Conservation (phyloP, 2,113 vertebrate species). For the Verasper variegatus region DNA sequence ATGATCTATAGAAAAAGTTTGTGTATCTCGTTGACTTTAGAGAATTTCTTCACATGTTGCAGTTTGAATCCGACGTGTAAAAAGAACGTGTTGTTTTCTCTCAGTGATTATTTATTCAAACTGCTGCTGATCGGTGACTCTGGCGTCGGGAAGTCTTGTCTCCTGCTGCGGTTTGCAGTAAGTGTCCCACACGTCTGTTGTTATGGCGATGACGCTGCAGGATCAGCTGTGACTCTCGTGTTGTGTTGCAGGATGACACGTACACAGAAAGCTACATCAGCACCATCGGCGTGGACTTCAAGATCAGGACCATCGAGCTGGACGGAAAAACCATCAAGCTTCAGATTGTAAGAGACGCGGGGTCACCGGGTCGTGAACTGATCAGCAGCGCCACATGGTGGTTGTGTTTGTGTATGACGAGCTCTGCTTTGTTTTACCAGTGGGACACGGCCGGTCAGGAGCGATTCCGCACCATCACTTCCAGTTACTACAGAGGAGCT, state of each 20-base stretch:
- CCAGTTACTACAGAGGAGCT: conserved; percentile 98
- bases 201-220: not conserved
- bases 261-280: conserved; percentile 99
- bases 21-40: no score
- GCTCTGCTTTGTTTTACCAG: conserved; percentile 71
- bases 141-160: conserved; percentile 98
- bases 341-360: conserved; percentile 90
- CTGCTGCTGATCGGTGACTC: conserved; percentile 98
- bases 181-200: conserved; percentile 72
- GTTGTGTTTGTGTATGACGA: not conserved
- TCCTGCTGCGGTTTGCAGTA: conserved; percentile 98
- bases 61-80: no score
- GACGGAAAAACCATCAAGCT: conserved; percentile 99
- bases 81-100: conserved; percentile 8
- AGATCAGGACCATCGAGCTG: conserved; percentile 98
- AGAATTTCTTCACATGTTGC: no score
- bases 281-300: conserved; percentile 98
- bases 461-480: conserved; percentile 97
- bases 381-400: not conserved
- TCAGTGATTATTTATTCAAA: conserved; percentile 99
- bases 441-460: conserved; percentile 99
- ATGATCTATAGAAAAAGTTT: no score
- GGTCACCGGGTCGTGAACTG: conserved; percentile 11
- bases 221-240: not conserved
- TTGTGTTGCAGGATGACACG: conserved; percentile 89